Base-by-base conservation (phyloP, 2,113 vertebrate species). In the Euleptes europaea region DNA sequence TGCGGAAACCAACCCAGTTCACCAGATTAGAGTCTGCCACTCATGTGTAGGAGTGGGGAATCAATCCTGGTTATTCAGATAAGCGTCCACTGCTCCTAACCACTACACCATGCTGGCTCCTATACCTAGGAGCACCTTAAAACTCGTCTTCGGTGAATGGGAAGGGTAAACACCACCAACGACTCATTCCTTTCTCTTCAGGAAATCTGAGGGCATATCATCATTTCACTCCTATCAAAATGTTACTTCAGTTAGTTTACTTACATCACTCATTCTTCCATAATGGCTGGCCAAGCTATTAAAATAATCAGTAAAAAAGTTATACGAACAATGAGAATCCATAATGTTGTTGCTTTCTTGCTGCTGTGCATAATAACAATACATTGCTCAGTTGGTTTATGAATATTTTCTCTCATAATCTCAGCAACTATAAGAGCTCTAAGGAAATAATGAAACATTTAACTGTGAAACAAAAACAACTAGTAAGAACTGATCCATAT, bases 401-500 rank as follows among this genome's bases (percentile, higher is more conserved):
- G 70, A n/a, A 49, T 83, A 73, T 67, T 44, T 67, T 84, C 31
- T 71, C 17, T 26, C 7, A 67, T 57, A 73, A 79, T 73, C 21
- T 35, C 33, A 42, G 12, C 15, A 15, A 33, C 38, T 72, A 19
- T 26, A 63, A 35, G 8, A n/a, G 40, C 8, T 4, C 66, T n/a
- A 47, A 51, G n/a, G 33, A 47, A 35, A 78, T 66, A 86, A 73
- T 78, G 69, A 60, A 91, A 85, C 1, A 74, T 71, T 83, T 51
- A 78, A 83, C 75, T 1, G 69, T n/a, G 5, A 1, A n/a, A 1
- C 57, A 86, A 86, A 33, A 88, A 11, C 6, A 80, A 2, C 72
- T 2, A 19, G 49, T 60, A 51, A 31, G 19, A 78, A 5, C 3
- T 84, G 33, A 26, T 78, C 42, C 31, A 35, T 42, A 86, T 90